Base-by-base conservation (phyloP, 2,113 vertebrate genomes). In the Morone chrysops region DNA sequence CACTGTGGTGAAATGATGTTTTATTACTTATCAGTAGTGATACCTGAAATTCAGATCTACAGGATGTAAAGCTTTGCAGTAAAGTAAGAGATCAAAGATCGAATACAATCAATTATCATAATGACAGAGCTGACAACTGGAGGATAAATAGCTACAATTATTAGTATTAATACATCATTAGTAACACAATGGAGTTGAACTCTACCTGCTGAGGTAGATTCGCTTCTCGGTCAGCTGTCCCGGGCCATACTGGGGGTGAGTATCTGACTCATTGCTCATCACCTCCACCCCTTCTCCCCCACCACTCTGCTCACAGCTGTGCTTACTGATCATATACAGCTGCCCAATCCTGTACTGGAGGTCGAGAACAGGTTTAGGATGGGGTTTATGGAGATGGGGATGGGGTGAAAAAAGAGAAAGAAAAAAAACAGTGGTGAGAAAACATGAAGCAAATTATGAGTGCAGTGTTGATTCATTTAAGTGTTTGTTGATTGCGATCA, bases 281-380 rank as follows among this genome's bases (percentile, higher is more conserved):
- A 98, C 97, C 92, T 97, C 96, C 82, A 98, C 96, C 0, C 97
- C 97, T 80, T 98, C 97, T 0, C 97, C 97, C 40, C 96, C 95
- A 22, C 94, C 95, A 0, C 97, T 98, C 95, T 98, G 96, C 93
- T 97, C 97, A 68, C 95, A 96, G 86, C 97, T 96, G 95, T 98
- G 97, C 88, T 97, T 98, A 86, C 96, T 98, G 96, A 98, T 98
- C 95, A 97, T 98, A 89, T 98, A 98, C 79, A 98, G 95, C 94
- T 98, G 97, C 22, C 97, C 97, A 6, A 98, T 96, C 62, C 92
- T 95, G 86, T 98, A 97, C 95, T 96, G 91, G 59, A 90, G 60
- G 47, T 79, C 66, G 25, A 40, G 67, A 22, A 85, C 68, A 74
- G 43, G 57, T 70, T 74, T 43, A 47, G 61, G 57, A 72, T 48